phyloP scores from a whole-genome alignment of 2,888 invertebrate species.

The Lasioglossum calceatum region DNA sequence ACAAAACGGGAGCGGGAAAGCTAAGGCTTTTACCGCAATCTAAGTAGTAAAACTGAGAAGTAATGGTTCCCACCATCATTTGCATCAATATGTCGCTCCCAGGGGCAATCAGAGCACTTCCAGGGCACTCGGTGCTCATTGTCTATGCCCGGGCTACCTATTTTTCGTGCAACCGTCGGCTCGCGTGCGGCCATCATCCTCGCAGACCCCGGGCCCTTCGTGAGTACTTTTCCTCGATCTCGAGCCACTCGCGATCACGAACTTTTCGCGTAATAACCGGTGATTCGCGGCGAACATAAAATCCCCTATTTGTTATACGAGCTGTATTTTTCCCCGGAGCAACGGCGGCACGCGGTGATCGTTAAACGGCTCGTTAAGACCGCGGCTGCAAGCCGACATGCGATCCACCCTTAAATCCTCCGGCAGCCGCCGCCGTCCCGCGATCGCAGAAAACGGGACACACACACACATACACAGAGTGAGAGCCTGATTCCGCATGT shows the following conservation, averaged over 20 bases:
- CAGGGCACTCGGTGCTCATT: background rate
- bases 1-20: background rate
- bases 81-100: background rate
- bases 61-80: background rate
- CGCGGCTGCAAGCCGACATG: constrained; percentile 52
- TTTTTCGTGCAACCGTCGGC: background rate
- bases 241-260: constrained; percentile 8
- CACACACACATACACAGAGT: background rate
- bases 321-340: constrained; percentile 6
- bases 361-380: constrained; percentile 52
- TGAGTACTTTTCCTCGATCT: constrained; percentile 1
- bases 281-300: constrained; percentile 40
- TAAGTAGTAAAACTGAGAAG: background rate
- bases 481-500: constrained; percentile 20
- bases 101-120: background rate
- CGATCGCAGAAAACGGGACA: constrained; percentile 48
- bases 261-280: constrained; percentile 37
- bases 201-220: background rate
- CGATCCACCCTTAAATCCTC: constrained; percentile 62
- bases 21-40: background rate
- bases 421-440: constrained; percentile 11
- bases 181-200: background rate
- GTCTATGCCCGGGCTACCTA: constrained; percentile 7
- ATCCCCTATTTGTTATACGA: constrained; percentile 41
- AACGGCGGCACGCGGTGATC: constrained; percentile 21